Percentiles rank a stretch among this genome's conserved stretches.
Conservation (phyloP, 2,113 vertebrate genomes). For the Prochilodus magdalenae region DNA sequence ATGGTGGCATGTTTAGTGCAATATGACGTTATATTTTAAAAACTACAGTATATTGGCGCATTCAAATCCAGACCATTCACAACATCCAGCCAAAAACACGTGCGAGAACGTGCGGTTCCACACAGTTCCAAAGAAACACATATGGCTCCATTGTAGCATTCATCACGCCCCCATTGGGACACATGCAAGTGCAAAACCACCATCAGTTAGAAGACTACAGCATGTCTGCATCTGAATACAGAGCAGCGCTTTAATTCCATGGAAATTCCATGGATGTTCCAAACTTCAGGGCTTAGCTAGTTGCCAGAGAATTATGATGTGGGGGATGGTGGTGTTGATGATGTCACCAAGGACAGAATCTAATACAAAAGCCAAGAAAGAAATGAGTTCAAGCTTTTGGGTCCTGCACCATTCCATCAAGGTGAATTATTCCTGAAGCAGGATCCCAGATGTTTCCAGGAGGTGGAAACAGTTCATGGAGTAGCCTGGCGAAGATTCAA, state of each 20-base stretch:
- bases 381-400: not conserved
- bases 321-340: not conserved
- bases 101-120: no score
- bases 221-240: slow-evolving; percentile 18
- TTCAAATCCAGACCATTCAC: not conserved
- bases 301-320: slow-evolving; percentile 15
- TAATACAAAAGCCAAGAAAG: not conserved
- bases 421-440: not conserved
- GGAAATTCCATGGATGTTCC: slow-evolving; percentile 45
- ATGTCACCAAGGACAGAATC: slow-evolving; percentile 2
- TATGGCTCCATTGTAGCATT: not conserved
- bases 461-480: not conserved
- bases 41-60: no score
- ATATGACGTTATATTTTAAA: no score
- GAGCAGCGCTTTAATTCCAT: slow-evolving; percentile 1
- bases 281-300: not conserved
- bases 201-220: slow-evolving; percentile 20
- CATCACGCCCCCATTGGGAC: not conserved
- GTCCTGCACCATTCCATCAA: not conserved
- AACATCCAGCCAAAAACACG: not conserved
- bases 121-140: not conserved
- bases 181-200: not conserved
- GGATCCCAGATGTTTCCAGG: not conserved
- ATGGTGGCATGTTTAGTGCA: no score
- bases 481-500: not conserved